phyloP scores from a whole-genome alignment of 2,113 vertebrate genomes.

The Nanorana parkeri region DNA sequence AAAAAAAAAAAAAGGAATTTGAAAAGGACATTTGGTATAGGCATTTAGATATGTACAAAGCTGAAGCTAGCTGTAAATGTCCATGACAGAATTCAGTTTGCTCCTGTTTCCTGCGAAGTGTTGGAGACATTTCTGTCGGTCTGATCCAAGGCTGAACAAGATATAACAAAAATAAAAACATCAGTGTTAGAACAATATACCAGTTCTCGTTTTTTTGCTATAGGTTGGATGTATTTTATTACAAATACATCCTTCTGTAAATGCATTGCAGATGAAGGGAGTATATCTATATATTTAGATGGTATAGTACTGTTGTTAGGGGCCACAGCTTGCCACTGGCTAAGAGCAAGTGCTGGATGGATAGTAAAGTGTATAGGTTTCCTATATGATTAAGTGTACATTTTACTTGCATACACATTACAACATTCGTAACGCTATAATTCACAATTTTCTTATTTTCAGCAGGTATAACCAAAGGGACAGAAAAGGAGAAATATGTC shows the following conservation, averaged over 20 bases:
- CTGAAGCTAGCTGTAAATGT: conserved; percentile 60
- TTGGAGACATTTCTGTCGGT: conserved; percentile 53
- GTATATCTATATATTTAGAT: no score
- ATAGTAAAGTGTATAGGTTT: no score
- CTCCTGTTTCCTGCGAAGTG: conserved; percentile 51
- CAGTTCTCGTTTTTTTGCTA: neutral
- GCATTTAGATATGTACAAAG: conserved; percentile 61
- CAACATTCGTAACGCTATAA: neutral
- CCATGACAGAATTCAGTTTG: conserved; percentile 61
- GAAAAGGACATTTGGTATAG: conserved; percentile 59
- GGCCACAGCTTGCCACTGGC: no score
- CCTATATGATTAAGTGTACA: neutral
- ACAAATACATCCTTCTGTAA: no score
- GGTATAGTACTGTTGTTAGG: no score
- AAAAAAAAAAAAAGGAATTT: conserved; percentile 58
- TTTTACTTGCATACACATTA: no score
- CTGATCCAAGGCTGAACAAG: conserved; percentile 28
- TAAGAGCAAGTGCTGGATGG: no score
- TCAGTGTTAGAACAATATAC: neutral
- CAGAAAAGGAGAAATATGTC: no score
- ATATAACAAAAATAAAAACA: conserved; percentile 44
- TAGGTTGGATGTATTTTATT: neutral
- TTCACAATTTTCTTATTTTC: neutral
- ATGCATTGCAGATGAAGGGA: neutral
- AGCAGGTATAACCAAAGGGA: no score